Evolutionary conservation across 2,888 invertebrate species (phyloP).

Genomic region (Apamea monoglypha): DNA sequence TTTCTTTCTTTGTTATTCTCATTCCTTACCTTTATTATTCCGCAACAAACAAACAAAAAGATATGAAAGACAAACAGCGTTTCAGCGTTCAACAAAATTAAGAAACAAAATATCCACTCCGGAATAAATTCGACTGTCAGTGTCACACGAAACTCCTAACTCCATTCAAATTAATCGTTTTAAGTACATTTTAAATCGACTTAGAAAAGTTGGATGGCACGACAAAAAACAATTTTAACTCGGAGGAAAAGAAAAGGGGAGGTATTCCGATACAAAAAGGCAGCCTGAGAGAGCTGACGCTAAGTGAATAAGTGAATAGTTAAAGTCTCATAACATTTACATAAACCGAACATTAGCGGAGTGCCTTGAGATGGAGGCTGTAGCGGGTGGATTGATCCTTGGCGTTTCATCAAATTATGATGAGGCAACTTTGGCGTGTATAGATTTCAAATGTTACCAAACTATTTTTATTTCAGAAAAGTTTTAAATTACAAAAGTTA

Average conservation of each 20-base stretch:
- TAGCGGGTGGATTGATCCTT: constrained; percentile 66
- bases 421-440: constrained; percentile 28
- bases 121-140: constrained; percentile 74
- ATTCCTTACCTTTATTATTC: constrained; percentile 64
- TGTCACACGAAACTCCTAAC: constrained; percentile 74
- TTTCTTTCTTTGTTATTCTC: constrained; percentile 57
- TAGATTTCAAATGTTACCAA: background rate
- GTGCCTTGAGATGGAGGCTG: constrained; percentile 74
- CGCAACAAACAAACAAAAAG: constrained; percentile 63
- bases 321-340: constrained; percentile 89
- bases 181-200: constrained; percentile 80
- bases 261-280: constrained; percentile 84
- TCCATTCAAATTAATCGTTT: constrained; percentile 80
- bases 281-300: constrained; percentile 83
- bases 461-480: background rate
- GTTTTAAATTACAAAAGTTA: background rate
- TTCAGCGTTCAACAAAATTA: constrained; percentile 68
- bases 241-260: constrained; percentile 75
- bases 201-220: constrained; percentile 76
- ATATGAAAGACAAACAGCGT: constrained; percentile 64
- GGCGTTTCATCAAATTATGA: constrained; percentile 28
- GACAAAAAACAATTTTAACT: constrained; percentile 77
- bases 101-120: constrained; percentile 68
- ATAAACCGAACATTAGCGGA: constrained; percentile 88
- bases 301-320: constrained; percentile 90